Evolutionary conservation across 2,888 invertebrate species (phyloP), one percentile per base, ranked within the genome.

Genomic region (Ceratothoa steindachneri): DNA sequence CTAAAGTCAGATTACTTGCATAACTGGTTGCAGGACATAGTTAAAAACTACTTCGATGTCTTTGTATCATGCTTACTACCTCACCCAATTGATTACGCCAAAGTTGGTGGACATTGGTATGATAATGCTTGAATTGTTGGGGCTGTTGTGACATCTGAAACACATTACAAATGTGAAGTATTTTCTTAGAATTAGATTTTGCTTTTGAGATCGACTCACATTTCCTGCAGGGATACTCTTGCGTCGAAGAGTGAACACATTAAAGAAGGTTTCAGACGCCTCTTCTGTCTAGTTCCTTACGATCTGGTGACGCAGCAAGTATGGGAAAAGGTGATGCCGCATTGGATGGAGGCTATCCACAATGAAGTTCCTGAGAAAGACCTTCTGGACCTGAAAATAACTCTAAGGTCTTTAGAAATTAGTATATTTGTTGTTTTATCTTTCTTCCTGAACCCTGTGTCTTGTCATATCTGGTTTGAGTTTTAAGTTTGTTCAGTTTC

Each of bases 281-380:
- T 99, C 66, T 94, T 97, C 84, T 97, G 97, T 83, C 86, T 99
- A 79, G 95, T 98, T 31, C 98, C 99, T 0, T 99, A 99, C 84
- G 97, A 98, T 82, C 93, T 99, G 29, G 93, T 99, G 80, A 94
- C 95, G 0, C 91, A 93, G 80, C 94, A 96, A 82, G 94, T 96
- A 73, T 99, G 99, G 99, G 94, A 97, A 84, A 92, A 92, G 84
- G 95, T 99, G 27, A 99, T 99, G 95, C 98, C 99, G 0, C 92
- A 94, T 82, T 99, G 99, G 99, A 92, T 99, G 91, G 97, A 97
- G 85, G 95, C 97, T 0, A 94, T 99, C 81, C 93, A 93, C 69
- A 91, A 92, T 77, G 94, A 95, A 83, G 93, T 95, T 0, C 93
- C 93, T 0, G 93, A 94, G 84, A 92, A 93, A 84, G 96, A 95